Base-by-base conservation (phyloP, 2,113 vertebrate species). In the Amphilophus citrinellus region DNA sequence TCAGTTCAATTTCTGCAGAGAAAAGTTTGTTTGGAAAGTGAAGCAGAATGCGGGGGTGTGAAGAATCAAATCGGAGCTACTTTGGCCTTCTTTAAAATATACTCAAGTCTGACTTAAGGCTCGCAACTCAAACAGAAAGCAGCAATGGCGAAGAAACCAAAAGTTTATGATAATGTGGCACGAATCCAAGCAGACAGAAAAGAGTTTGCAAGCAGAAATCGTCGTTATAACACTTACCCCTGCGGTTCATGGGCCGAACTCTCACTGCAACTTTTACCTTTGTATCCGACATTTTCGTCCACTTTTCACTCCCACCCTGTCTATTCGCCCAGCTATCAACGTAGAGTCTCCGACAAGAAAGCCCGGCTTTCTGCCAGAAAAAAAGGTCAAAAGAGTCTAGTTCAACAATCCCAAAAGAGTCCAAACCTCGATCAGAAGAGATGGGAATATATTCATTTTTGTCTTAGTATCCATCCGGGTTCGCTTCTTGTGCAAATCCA, bases 181-280 rank as follows among this genome's bases (percentile, higher is more conserved):
- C n/a, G 30, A 84, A 76, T 30, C 65, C 75, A 76, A 80, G 32
- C 14, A 80, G 42, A 77, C 15, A 86, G 50, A 77, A 68, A 62
- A 20, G 44, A 79, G 61, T 80, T 15, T 18, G 44, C 30, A 47
- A 62, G 50, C 8, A 66, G 7, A 53, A 44, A 62, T 13, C 18
- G 44, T 87, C 15, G 78, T 32, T 18, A 10, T 8, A 56, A 62
- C 63, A 83, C 95, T 97, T 94, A 98, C 98, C 98, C 96, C 98
- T 97, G 84, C 97, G 96, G 97, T 98, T 99, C 98, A 99, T 96
- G 85, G 98, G 98, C 95, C 98, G 98, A 91, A 99, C 98, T 92
- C 98, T 96, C 94, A 99, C 98, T 63, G 98, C 98, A 88, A 99
- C 98, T 97, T 98, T 98, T 95, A 99, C 98, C 96, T 99, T 99